A percentile compares a stretch with the other conserved stretches of the same genome.
phyloP scores from a whole-genome alignment of 2,113 vertebrate species.

The Ifrita kowaldi region DNA sequence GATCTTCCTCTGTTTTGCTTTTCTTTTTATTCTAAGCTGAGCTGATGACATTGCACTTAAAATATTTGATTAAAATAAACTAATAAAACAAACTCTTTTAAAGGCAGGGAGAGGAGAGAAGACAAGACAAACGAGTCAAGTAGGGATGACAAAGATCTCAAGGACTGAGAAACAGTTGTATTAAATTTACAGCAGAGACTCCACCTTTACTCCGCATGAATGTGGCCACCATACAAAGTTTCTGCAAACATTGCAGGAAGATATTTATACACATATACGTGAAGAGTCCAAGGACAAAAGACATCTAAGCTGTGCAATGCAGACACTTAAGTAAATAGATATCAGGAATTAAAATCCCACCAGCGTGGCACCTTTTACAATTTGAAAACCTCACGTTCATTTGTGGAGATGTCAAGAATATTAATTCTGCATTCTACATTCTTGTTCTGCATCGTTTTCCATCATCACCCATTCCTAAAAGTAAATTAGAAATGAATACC shows the following conservation, averaged over 20 bases:
- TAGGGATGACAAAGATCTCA: background rate
- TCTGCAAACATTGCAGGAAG: background rate
- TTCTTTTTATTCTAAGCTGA: background rate
- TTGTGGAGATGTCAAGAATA: background rate
- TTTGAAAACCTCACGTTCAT: background rate
- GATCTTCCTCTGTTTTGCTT: background rate
- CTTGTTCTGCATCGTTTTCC: background rate
- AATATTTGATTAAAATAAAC: background rate
- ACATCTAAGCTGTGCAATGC: background rate
- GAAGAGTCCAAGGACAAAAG: background rate
- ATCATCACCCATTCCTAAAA: background rate
- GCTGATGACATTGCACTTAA: background rate
- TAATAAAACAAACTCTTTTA: background rate
- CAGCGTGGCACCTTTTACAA: background rate
- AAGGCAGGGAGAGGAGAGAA: accelerated
- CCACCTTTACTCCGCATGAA: background rate
- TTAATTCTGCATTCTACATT: background rate
- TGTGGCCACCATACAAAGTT: background rate
- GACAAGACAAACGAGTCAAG: background rate
- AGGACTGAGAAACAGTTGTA: background rate
- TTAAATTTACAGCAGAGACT: background rate
- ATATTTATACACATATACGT: background rate
- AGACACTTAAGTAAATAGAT: background rate
- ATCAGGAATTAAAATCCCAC: background rate
- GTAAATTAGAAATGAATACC: background rate